A percentile compares a stretch with the other conserved stretches of the same genome.
Evolutionary conservation across 2,797 vertebrate genomes (phyloP).

Genomic region (Poeciliopsis infans): DNA sequence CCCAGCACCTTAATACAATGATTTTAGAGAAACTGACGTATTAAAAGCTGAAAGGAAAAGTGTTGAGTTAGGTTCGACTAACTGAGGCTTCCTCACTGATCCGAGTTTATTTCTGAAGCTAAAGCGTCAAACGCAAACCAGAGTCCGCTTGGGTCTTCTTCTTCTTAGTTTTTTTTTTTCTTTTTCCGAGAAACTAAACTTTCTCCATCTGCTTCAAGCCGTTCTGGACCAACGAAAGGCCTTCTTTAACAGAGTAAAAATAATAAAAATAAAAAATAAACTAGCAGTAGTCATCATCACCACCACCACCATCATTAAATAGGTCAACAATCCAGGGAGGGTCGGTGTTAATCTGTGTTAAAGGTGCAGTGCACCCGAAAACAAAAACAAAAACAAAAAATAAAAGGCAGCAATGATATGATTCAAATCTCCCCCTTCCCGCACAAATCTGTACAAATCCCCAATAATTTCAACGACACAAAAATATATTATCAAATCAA

Average conservation of each 20-base stretch:
- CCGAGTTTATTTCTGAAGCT: constrained; percentile 1
- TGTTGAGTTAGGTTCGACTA: constrained; percentile 65
- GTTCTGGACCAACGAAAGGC: constrained; percentile 36
- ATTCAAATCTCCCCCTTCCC: constrained; percentile 31
- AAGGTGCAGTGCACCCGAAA: constrained; percentile 65
- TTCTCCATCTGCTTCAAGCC: constrained; percentile 38
- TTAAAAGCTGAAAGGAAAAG: constrained; percentile 67
- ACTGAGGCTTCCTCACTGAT: constrained; percentile 39
- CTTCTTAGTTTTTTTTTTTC: constrained; percentile 19
- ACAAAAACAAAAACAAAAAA: constrained; percentile 30
- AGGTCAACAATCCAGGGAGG: constrained; percentile 33
- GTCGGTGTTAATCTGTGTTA: constrained; percentile 36
- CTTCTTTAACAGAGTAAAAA: constrained; percentile 16
- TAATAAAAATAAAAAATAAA: constrained; percentile 26
- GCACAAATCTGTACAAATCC: constrained; percentile 60
- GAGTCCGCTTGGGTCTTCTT: constrained; percentile 1
- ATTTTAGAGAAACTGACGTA: constrained; percentile 73
- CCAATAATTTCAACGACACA: constrained; percentile 62
- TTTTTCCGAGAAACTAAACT: constrained; percentile 9
- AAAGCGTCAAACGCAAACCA: constrained; percentile 14
- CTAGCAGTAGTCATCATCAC: constrained; percentile 52
- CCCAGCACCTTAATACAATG: constrained; percentile 86
- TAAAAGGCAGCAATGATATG: constrained; percentile 74
- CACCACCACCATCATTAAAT: constrained; percentile 36
- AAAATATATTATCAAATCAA: constrained; percentile 77